Percentiles rank a stretch among this genome's conserved stretches.
phyloP scores from a whole-genome alignment of 1,140 invertebrate species.

The Colletes gigas region DNA sequence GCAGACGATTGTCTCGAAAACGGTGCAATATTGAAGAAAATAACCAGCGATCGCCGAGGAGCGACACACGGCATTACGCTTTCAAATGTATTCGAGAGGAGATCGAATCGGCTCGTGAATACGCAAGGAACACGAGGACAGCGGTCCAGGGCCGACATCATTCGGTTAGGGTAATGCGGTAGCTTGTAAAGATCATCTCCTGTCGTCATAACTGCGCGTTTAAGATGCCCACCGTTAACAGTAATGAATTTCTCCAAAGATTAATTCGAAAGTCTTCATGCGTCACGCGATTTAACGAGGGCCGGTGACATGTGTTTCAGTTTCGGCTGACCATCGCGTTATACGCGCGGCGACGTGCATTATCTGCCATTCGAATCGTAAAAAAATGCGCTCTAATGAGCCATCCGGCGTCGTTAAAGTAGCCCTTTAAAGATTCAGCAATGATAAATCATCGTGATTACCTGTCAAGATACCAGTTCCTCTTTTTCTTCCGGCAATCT shows the following conservation, averaged over 20 bases:
- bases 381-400: conserved; percentile 50
- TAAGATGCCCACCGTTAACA: conserved; percentile 16
- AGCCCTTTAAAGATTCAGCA: conserved; percentile 45
- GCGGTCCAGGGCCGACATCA: too few species aligned
- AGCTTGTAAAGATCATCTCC: conserved; percentile 36
- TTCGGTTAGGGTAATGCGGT: conserved; percentile 18
- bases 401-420: conserved; percentile 41
- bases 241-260: conserved; percentile 51
- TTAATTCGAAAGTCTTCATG: conserved; percentile 51
- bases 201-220: conserved; percentile 43
- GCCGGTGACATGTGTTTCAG: conserved; percentile 31
- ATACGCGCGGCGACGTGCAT: conserved; percentile 11
- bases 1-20: too few species aligned
- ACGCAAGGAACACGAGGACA: background rate
- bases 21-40: too few species aligned
- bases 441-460: conserved; percentile 50
- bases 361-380: conserved; percentile 42
- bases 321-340: conserved; percentile 9
- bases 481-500: conserved; percentile 15
- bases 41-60: too few species aligned
- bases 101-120: background rate
- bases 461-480: conserved; percentile 35
- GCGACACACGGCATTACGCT: too few species aligned
- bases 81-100: background rate
- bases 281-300: conserved; percentile 51